phyloP scores from a whole-genome alignment of 2,888 invertebrate genomes.

The Mythimna ferrago region DNA sequence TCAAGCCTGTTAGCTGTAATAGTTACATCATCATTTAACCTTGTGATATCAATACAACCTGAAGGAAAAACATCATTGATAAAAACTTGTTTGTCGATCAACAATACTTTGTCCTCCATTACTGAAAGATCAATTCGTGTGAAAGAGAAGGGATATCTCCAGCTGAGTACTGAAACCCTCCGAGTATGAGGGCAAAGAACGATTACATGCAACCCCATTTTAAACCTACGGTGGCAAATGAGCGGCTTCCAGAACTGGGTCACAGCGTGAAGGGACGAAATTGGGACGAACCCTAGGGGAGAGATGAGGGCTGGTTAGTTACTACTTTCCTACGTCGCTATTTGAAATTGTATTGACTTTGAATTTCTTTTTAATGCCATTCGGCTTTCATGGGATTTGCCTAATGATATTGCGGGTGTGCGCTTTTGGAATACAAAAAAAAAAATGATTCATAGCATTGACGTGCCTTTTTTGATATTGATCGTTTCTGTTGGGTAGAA shows the following conservation, averaged over 20 bases:
- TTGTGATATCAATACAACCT: slow-evolving; percentile 7
- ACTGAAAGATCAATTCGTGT: slow-evolving; percentile 56
- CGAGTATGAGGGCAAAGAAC: slow-evolving; percentile 78
- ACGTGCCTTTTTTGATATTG: slow-evolving; percentile 20
- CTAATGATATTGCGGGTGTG: slow-evolving; percentile 41
- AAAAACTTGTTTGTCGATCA: slow-evolving; percentile 40
- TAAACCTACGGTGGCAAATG: slow-evolving; percentile 85
- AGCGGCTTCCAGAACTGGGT: slow-evolving; percentile 87
- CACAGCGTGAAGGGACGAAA: slow-evolving; percentile 86
- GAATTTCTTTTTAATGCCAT: slow-evolving; percentile 58
- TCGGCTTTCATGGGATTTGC: slow-evolving; percentile 45
- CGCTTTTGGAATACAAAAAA: slow-evolving; percentile 42
- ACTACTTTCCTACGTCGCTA: slow-evolving; percentile 70
- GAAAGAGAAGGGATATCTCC: slow-evolving; percentile 70
- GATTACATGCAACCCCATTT: slow-evolving; percentile 87
- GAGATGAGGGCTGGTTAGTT: slow-evolving; percentile 74
- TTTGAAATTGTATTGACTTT: slow-evolving; percentile 66
- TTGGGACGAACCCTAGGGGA: slow-evolving; percentile 87
- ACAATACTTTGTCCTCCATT: slow-evolving; percentile 39
- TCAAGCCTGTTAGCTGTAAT: neutral
- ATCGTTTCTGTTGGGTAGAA: neutral
- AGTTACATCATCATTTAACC: neutral
- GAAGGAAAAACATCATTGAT: slow-evolving; percentile 14
- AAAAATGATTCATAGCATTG: slow-evolving; percentile 26
- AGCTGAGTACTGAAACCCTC: slow-evolving; percentile 68